Base-by-base conservation (phyloP, 2,797 vertebrate genomes). In the Anableps anableps region DNA sequence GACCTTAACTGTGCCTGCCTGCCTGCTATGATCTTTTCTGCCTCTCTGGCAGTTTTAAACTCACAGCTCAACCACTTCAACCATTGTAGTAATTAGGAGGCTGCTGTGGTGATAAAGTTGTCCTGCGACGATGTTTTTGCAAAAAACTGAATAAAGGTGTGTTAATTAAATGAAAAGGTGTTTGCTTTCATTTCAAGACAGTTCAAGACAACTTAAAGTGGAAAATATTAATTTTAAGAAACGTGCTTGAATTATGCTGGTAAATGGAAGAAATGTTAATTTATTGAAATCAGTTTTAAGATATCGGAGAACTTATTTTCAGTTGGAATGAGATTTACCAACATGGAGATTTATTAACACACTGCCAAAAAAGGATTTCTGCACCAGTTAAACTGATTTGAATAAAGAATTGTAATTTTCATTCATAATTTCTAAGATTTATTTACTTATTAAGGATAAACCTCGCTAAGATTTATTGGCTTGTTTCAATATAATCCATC, bases 81-180 rank as follows among this genome's bases (percentile, higher is more conserved):
- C 83, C 91, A 76, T 86, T 55, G 38, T 86, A 85, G 90, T 80
- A 85, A 90, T 89, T 86, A 88, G 93, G 89, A 93, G 84, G 80
- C 86, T 83, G 83, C 87, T 90, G 83, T 88, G 79, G 48, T 77
- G 83, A 91, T 80, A 88, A 87, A 91, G 88, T 90, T 90, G 88
- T 91, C 91, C 91, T 80, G 85, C 92, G 95, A 95, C 95, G 94
- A 94, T 95, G 91, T 94, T 95, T 96, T 95, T 95, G 93, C 93
- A 95, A 95, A 90, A 93, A 95, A 92, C 78, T 72, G 93, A 94
- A 95, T 94, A 94, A 96, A 95, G 94, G 93, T 34, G 87, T 94
- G 94, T 96, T 96, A 94, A 95, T 93, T 90, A 88, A 95, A 89
- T 88, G 14, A 62, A 55, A 36, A 4, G 13, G 17, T 14, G 45